These are phyloP conservation scores for Thereva nobilitata DNA, from an alignment of 2,888 invertebrate genomes.

Conservation along the genomic window DNA sequence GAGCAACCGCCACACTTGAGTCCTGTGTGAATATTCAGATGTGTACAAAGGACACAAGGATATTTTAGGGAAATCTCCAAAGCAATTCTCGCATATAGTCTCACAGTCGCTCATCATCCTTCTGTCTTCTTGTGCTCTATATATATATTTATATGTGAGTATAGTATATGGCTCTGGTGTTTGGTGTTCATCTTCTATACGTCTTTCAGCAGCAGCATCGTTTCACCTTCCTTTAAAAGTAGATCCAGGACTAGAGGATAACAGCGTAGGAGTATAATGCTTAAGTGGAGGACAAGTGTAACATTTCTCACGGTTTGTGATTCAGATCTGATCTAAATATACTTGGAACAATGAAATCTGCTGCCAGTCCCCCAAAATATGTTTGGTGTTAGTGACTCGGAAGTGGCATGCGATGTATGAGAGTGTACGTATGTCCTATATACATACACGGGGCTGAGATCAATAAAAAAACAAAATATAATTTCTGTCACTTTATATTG, in stretches of 20 bases:
- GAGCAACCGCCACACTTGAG: not conserved
- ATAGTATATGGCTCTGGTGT: not conserved
- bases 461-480: too few relatives aligned
- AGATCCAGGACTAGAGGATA: constrained; percentile 7
- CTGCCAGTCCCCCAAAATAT: constrained; percentile 19
- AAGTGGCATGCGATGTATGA: constrained; percentile 7
- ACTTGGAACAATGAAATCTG: constrained; percentile 21
- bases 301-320: constrained; percentile 34
- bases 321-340: constrained; percentile 28
- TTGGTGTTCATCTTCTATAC: constrained; percentile 1
- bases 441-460: too few relatives aligned
- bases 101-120: too few relatives aligned
- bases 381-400: constrained; percentile 8
- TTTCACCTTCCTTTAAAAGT: constrained; percentile 30
- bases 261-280: constrained; percentile 16
- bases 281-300: constrained; percentile 35
- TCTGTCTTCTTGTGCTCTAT: too few relatives aligned
- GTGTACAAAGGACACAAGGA: constrained; percentile 12
- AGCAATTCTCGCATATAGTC: not conserved
- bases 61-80: constrained; percentile 15
- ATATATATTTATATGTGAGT: too few relatives aligned
- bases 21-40: constrained; percentile 35
- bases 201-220: constrained; percentile 5
- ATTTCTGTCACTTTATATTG: too few relatives aligned
- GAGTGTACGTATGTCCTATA: not conserved